Percentiles rank a stretch among this genome's conserved stretches.
Conservation (phyloP, 2,888 invertebrate species). For the Agrilus mali region DNA sequence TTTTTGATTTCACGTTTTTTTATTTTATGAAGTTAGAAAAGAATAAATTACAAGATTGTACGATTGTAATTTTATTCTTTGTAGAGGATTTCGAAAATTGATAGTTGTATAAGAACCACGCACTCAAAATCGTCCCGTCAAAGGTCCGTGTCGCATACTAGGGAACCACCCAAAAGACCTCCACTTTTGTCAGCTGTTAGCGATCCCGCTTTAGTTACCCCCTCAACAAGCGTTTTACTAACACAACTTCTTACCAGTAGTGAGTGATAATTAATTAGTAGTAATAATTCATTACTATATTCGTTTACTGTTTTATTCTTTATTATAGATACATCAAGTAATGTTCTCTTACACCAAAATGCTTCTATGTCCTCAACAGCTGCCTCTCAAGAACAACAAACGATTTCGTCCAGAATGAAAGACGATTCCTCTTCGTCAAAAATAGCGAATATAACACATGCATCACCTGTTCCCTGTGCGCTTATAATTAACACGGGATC, state of each 20-base stretch:
- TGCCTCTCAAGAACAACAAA: conserved; percentile 11
- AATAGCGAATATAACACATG: conserved; percentile 38
- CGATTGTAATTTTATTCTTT: conserved; percentile 2
- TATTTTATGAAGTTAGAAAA: too few relatives aligned
- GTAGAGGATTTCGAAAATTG: conserved; percentile 18
- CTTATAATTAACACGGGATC: conserved; percentile 31
- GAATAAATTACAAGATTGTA: too few relatives aligned
- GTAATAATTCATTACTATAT: too few relatives aligned
- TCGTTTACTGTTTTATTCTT: too few relatives aligned
- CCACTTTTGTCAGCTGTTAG: conserved; percentile 63
- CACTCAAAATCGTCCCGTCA: conserved; percentile 15
- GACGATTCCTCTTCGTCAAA: conserved; percentile 23
- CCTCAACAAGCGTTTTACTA: conserved; percentile 52
- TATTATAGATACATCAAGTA: conserved; percentile 15
- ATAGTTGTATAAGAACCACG: conserved; percentile 15
- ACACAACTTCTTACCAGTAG: conserved; percentile 71
- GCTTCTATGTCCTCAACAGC: conserved; percentile 10
- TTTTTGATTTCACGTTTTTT: too few relatives aligned
- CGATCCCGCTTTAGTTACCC: conserved; percentile 54
- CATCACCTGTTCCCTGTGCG: conserved; percentile 28
- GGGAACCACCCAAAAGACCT: conserved; percentile 37
- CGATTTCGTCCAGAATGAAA: conserved; percentile 19
- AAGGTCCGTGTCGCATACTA: conserved; percentile 43
- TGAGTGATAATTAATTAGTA: conserved; percentile 29
- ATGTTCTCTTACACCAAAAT: conserved; percentile 15